Evolutionary conservation across 1,140 invertebrate genomes (phyloP).

Genomic region (Phortica variegata): DNA sequence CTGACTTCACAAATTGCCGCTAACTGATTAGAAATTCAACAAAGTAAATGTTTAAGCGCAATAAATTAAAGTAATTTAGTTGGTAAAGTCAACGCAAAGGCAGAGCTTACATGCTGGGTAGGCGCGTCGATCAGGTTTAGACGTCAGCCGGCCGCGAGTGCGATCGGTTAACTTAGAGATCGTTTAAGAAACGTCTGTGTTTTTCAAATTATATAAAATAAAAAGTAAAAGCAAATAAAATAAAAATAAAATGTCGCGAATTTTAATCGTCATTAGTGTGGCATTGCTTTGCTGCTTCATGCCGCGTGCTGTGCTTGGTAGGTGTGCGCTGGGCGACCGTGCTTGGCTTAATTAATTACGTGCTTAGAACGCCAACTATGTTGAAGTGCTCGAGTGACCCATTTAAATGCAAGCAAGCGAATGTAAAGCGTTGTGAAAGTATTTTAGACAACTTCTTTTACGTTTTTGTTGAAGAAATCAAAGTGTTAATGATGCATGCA

Average conservation of each 20-base stretch:
- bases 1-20: too few relatives aligned
- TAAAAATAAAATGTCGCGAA: slow-evolving; percentile 29
- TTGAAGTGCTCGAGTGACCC: slow-evolving; percentile 11
- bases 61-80: too few relatives aligned
- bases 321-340: slow-evolving; percentile 10
- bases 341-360: too few relatives aligned
- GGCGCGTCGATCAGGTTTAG: slow-evolving; percentile 24
- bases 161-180: slow-evolving; percentile 4
- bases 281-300: slow-evolving; percentile 19
- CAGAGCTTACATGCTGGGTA: slow-evolving; percentile 16
- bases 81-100: too few relatives aligned
- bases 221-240: too few relatives aligned
- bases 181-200: too few relatives aligned
- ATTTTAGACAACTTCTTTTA: too few relatives aligned
- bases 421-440: too few relatives aligned
- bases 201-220: too few relatives aligned
- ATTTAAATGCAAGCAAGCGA: slow-evolving; percentile 40
- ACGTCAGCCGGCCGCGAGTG: slow-evolving; percentile 29
- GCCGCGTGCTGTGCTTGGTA: slow-evolving; percentile 27
- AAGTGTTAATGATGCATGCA: too few relatives aligned
- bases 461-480: too few relatives aligned
- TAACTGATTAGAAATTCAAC: slow-evolving; percentile 34
- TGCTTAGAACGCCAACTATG: slow-evolving; percentile 5
- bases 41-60: too few relatives aligned
- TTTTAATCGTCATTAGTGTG: slow-evolving; percentile 18